phyloP scores from a whole-genome alignment of 2,113 vertebrate species.

The Delphinapterus leucas region DNA sequence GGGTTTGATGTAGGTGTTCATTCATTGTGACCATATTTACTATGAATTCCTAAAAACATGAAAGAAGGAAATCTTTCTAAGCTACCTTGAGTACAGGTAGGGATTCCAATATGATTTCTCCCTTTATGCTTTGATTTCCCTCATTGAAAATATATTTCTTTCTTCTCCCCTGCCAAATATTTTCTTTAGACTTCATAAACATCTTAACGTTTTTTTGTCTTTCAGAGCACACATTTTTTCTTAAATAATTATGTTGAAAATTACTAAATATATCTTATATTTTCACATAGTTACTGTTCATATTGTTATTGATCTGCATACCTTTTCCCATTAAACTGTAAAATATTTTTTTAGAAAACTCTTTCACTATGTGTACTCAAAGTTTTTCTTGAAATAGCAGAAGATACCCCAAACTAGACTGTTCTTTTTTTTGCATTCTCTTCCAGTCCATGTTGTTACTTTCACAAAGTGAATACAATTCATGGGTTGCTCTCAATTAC shows the following conservation, averaged over 20 bases:
- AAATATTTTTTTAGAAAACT: background rate
- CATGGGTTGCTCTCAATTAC: background rate
- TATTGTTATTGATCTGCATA: background rate
- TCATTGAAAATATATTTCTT: background rate
- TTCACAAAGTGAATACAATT: background rate
- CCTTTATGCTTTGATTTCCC: rapidly evolving
- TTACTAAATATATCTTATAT: background rate
- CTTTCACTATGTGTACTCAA: background rate
- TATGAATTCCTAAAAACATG: background rate
- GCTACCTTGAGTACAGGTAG: background rate
- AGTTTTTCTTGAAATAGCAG: background rate
- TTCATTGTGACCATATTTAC: background rate
- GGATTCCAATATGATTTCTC: background rate
- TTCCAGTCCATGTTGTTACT: background rate
- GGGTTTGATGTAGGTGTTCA: background rate
- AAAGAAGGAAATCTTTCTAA: background rate
- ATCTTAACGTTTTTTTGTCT: background rate
- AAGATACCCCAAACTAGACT: background rate
- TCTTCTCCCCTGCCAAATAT: background rate
- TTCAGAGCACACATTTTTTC: background rate
- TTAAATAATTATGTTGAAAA: background rate
- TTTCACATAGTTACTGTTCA: background rate
- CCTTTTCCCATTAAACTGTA: background rate
- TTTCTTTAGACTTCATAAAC: background rate
- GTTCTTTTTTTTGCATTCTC: background rate